Conservation (phyloP, 2,113 vertebrate species). For the Polypterus bichir region DNA sequence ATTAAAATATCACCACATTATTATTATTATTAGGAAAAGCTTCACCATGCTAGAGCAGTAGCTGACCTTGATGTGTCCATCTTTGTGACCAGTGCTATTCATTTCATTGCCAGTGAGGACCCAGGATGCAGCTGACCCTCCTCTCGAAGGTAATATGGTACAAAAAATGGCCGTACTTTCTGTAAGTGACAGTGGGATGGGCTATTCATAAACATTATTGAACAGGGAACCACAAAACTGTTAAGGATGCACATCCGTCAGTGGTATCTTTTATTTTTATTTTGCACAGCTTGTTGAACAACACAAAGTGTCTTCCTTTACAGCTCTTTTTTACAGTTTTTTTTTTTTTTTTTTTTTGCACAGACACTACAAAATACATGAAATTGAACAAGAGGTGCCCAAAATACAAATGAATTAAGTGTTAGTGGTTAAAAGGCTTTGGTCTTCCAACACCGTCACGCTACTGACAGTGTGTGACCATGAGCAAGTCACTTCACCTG, state of each 20-base stretch:
- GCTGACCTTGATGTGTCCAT: too few relatives aligned
- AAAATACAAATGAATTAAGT: neutral
- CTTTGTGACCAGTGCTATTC: too few relatives aligned
- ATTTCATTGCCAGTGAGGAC: too few relatives aligned
- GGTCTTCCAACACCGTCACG: neutral
- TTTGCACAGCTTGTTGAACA: slow-evolving; percentile 10
- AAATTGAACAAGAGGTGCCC: neutral
- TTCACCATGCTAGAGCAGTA: too few relatives aligned
- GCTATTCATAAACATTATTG: slow-evolving; percentile 14
- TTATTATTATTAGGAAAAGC: too few relatives aligned
- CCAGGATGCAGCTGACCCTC: too few relatives aligned
- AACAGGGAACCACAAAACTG: slow-evolving; percentile 15
- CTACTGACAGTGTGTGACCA: too few relatives aligned
- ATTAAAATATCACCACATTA: too few relatives aligned
- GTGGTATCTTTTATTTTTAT: slow-evolving; percentile 8
- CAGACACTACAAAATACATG: neutral
- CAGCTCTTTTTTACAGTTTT: slow-evolving; percentile 12
- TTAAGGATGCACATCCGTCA: slow-evolving; percentile 15
- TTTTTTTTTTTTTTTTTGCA: neutral
- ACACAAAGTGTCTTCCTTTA: slow-evolving; percentile 10
- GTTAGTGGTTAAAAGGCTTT: neutral
- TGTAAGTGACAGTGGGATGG: too few relatives aligned
- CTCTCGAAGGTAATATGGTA: too few relatives aligned
- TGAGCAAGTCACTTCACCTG: too few relatives aligned
- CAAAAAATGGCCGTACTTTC: too few relatives aligned